phyloP scores from a whole-genome alignment of 2,888 invertebrate genomes.

The Osmoderma eremita region DNA sequence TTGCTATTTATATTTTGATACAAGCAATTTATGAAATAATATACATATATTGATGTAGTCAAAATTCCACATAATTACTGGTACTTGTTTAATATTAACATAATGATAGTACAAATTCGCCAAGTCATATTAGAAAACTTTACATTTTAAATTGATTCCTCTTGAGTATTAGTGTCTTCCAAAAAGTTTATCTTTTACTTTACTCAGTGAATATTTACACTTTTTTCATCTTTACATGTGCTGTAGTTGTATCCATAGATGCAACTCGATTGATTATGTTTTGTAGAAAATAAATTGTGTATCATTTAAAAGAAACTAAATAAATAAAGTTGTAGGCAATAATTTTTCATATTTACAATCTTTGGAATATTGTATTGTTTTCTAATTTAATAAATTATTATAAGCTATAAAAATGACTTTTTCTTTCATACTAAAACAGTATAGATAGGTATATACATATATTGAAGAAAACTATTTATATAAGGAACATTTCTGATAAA shows the following conservation, averaged over 20 bases:
- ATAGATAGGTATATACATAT: too few relatives aligned
- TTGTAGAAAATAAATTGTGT: too few relatives aligned
- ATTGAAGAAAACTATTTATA: constrained; percentile 31
- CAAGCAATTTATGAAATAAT: neutral
- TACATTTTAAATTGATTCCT: neutral
- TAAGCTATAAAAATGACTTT: constrained; percentile 22
- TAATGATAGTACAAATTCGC: constrained; percentile 22
- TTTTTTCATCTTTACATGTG: too few relatives aligned
- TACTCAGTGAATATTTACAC: neutral
- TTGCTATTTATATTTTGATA: constrained; percentile 32
- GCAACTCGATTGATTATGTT: too few relatives aligned
- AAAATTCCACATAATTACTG: too few relatives aligned
- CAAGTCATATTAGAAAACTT: neutral
- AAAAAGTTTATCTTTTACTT: neutral
- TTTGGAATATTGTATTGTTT: constrained; percentile 31
- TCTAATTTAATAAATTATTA: constrained; percentile 35
- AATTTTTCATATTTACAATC: constrained; percentile 34
- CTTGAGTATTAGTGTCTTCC: neutral
- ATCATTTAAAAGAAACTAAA: neutral
- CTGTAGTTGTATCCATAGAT: too few relatives aligned
- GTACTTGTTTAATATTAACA: too few relatives aligned
- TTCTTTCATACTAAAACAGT: too few relatives aligned
- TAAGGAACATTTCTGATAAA: constrained; percentile 48
- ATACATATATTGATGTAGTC: neutral
- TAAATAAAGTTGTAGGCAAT: constrained; percentile 31